These are phyloP conservation scores for Halocaridina rubra DNA, from an alignment of 2,888 invertebrate species.

Conservation along the genomic window DNA sequence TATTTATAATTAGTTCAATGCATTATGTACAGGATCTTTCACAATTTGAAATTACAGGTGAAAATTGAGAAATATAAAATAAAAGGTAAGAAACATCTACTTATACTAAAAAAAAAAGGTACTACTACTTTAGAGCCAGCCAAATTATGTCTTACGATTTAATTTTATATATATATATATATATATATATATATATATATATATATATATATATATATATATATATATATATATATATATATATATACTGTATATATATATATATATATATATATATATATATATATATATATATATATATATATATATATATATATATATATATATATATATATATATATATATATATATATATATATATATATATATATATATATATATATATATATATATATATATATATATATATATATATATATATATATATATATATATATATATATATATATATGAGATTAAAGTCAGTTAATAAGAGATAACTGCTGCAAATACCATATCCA, in stretches of 20 bases:
- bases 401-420: no score
- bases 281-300: background rate
- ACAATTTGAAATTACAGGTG: no score
- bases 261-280: slow-evolving; percentile 20
- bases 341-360: background rate
- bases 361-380: background rate
- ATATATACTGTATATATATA: background rate
- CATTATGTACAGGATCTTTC: no score
- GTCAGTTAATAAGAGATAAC: no score
- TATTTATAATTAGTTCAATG: no score
- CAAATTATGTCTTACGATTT: background rate
- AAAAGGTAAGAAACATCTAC: no score
- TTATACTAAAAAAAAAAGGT: no score
- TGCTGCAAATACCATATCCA: no score
- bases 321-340: slow-evolving; percentile 15
- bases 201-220: slow-evolving; percentile 50
- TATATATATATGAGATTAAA: no score
- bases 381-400: background rate
- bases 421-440: no score
- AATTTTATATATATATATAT: background rate
- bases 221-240: slow-evolving; percentile 35
- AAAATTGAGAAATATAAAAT: no score
- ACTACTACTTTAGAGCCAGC: background rate
- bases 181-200: slow-evolving; percentile 43
- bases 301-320: slow-evolving; percentile 19